Evolutionary conservation across 2,797 vertebrate species (phyloP).

Genomic region (Etheostoma perlongum): DNA sequence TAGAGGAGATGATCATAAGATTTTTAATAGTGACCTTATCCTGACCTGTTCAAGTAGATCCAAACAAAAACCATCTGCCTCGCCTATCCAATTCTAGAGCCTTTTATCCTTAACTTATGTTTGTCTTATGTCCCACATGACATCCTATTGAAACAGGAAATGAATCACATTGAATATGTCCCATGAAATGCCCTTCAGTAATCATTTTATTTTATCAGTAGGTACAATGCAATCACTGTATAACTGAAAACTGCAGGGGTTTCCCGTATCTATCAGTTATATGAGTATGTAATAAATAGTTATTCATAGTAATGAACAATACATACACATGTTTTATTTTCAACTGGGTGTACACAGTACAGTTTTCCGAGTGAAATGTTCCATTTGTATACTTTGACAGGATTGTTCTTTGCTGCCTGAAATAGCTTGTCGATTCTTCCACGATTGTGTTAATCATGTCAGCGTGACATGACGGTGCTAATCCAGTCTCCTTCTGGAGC

Average conservation of each 20-base stretch:
- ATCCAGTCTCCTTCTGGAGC: conserved; percentile 60
- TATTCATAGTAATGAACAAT: neutral
- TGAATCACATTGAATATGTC: neutral
- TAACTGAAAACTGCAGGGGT: neutral
- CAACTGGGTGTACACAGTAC: too few relatives aligned
- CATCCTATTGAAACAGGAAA: neutral
- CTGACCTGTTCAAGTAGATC: neutral
- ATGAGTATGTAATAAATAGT: neutral
- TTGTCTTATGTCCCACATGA: neutral
- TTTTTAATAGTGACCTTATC: neutral
- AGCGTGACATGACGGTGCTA: conserved; percentile 48
- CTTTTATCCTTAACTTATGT: neutral
- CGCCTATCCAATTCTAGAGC: too few relatives aligned
- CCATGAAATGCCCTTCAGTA: neutral
- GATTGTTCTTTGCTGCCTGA: conserved; percentile 61
- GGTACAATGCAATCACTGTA: neutral
- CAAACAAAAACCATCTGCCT: neutral
- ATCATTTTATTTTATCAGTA: neutral
- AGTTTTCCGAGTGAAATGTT: conserved; percentile 26
- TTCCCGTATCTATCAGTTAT: neutral
- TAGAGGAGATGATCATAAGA: neutral
- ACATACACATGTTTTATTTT: neutral
- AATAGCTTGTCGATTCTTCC: conserved; percentile 52
- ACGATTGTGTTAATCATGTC: conserved; percentile 55
- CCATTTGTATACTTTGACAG: conserved; percentile 41